Base-by-base conservation (phyloP, 2,113 vertebrate genomes). In the Trematocara marginatum region DNA sequence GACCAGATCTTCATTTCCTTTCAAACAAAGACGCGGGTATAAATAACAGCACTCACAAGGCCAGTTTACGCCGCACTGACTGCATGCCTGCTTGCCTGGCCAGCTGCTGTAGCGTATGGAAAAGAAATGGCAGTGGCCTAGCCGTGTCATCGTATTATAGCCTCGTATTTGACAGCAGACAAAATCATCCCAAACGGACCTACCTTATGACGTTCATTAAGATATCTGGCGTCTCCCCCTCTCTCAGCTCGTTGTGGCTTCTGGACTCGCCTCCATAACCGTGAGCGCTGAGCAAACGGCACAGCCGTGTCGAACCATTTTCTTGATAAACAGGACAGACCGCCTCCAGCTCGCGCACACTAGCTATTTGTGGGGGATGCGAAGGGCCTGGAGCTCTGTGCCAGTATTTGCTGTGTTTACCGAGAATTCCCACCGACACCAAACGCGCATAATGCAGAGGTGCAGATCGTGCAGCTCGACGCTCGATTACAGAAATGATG, bases 131-230 rank as follows among this genome's bases (percentile, higher is more conserved):
- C 78, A 49, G 45, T 57, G 86, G 84, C 83, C 85, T 78, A 57
- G 7, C 82, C 18, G 78, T 54, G 76, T 10, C 10, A 38, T 13
- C 40, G 10, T 49, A 16, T 7, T 47, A 9, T 35, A 34, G 18
- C 35, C 45, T 52, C 16, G n/a, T 12, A 52, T 6, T 53, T 9
- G 45, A 61, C 38, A 47, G 20, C 23, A 34, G 20, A 83, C 6
- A 8, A 47, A 7, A 40, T 49, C 15, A 29, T 10, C 52, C 20
- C 8, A 7, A 5, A 5, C 31, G 20, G 12, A 71, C 94, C 91
- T 80, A 96, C 95, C 95, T 88, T 78, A 4, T 45, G 90, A 92
- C 92, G 84, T 88, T 93, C 94, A 96, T 95, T 61, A 87, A 96
- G 89, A 92, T 91, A 86, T 86, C 83, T 31, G 80, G 57, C 47